phyloP scores from a whole-genome alignment of 2,888 invertebrate species.

The Papilio elwesi region DNA sequence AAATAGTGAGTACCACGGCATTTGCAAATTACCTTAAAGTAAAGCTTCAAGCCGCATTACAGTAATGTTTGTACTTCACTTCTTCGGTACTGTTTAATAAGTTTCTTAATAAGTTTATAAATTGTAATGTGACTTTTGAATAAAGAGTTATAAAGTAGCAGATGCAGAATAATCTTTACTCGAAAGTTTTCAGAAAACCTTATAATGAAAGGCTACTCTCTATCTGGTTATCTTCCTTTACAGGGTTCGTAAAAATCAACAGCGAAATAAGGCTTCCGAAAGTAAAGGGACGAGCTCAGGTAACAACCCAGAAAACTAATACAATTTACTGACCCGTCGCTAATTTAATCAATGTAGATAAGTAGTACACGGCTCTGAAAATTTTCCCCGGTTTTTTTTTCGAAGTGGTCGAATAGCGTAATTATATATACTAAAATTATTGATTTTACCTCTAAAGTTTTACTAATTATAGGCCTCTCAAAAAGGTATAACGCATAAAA shows the following conservation, averaged over 20 bases:
- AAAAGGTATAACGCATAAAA: not conserved
- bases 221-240: slow-evolving; percentile 26
- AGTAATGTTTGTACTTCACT: no score
- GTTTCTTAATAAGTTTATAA: no score
- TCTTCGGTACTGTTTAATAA: no score
- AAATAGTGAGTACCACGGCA: no score
- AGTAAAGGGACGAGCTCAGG: slow-evolving; percentile 34
- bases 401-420: not conserved
- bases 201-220: slow-evolving; percentile 18
- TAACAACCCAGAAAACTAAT: slow-evolving; percentile 39
- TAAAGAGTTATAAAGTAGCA: not conserved
- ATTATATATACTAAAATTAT: not conserved
- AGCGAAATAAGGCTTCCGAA: slow-evolving; percentile 33
- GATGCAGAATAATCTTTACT: not conserved
- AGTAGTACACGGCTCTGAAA: slow-evolving; percentile 27
- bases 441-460: not conserved
- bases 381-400: slow-evolving; percentile 4
- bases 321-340: slow-evolving; percentile 38
- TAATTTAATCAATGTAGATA: slow-evolving; percentile 39
- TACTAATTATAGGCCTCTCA: no score
- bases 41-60: no score
- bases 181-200: not conserved
- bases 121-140: not conserved
- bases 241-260: slow-evolving; percentile 31
- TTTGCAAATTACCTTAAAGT: no score